These are phyloP conservation scores for Ricordea florida DNA, from an alignment of 92 coral and sea anemone genomes.

Conservation along the genomic window DNA sequence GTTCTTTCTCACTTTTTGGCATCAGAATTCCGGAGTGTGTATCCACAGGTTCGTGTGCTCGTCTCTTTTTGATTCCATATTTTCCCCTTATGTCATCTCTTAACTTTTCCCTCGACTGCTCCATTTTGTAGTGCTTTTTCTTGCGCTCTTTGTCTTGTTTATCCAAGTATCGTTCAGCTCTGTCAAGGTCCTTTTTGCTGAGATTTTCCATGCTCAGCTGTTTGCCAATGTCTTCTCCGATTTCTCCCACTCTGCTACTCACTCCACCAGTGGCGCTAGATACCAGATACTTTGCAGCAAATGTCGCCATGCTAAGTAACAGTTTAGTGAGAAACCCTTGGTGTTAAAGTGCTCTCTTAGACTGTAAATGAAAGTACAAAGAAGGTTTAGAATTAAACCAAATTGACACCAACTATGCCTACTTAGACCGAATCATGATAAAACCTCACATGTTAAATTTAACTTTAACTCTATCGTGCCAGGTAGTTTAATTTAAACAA, in stretches of 20 bases:
- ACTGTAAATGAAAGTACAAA: too few relatives aligned
- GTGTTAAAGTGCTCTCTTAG: too few relatives aligned
- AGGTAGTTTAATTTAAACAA: too few relatives aligned
- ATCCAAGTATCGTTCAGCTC: constrained; percentile 51
- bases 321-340: not conserved
- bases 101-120: constrained; percentile 51
- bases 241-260: constrained; percentile 56
- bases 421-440: too few relatives aligned
- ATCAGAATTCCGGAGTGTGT: constrained; percentile 59
- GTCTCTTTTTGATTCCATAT: constrained; percentile 79
- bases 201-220: constrained; percentile 49
- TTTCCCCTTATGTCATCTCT: constrained; percentile 63
- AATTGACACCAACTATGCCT: too few relatives aligned
- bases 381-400: too few relatives aligned
- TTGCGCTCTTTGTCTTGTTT: constrained; percentile 57
- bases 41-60: constrained; percentile 64
- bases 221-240: constrained; percentile 54
- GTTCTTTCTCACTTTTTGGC: constrained; percentile 63
- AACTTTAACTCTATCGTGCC: too few relatives aligned
- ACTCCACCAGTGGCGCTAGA: constrained; percentile 65
- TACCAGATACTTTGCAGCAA: constrained; percentile 86
- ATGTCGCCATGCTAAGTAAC: constrained; percentile 55
- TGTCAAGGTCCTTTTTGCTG: constrained; percentile 66
- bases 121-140: constrained; percentile 56
- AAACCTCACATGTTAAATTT: too few relatives aligned